Evolutionary conservation across 1,140 invertebrate genomes (phyloP), one percentile per base, ranked within the genome.

Genomic region (Sitophilus oryzae): DNA sequence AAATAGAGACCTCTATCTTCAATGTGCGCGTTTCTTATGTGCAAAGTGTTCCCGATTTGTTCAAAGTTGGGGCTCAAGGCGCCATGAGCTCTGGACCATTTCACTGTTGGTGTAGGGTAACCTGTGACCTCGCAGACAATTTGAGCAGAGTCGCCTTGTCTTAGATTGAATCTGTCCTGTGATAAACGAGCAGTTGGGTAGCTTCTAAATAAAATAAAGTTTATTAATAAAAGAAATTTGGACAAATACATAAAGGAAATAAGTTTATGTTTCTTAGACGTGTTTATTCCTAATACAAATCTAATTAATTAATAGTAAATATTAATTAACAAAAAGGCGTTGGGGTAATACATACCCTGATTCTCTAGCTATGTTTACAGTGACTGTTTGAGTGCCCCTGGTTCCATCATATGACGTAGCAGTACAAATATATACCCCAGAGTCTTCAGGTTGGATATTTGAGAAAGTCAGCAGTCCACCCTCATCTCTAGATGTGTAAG

Each of bases 371-470:
- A 79, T 74, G 3, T 67, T 64, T 10, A 81, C 71, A 18, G 69
- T 58, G 58, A 76, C 71, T 56, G 62, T 54, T 68, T 68, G 69
- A 72, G 56, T 58, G 52, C 62, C 51, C 53, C 60, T 42, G 14
- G 52, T 59, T 34, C 68, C 68, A 16, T 43, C 42, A 16, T 53
- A 37, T 11, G 66, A 75, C 5, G 74, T 79, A 0, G 81, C 80
- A 2, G 80, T 84, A 68, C 94, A 97, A 3, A 89, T 75, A 68
- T 96, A 97, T 9, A 80, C 71, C 0, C 92, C 93, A 19, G 82
- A 80, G 67, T 94, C 88, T 10, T 76, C 77, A 4, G 75, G 74
- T 3, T 71, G 74, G 0, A 88, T 80, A 56, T 83, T 79, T 0
- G 75, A 72, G 10, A 96, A 83, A 16, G 80, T 85, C 9, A 97